These are phyloP conservation scores for Dendrolimus houi DNA, from an alignment of 2,888 invertebrate genomes.

Conservation along the genomic window DNA sequence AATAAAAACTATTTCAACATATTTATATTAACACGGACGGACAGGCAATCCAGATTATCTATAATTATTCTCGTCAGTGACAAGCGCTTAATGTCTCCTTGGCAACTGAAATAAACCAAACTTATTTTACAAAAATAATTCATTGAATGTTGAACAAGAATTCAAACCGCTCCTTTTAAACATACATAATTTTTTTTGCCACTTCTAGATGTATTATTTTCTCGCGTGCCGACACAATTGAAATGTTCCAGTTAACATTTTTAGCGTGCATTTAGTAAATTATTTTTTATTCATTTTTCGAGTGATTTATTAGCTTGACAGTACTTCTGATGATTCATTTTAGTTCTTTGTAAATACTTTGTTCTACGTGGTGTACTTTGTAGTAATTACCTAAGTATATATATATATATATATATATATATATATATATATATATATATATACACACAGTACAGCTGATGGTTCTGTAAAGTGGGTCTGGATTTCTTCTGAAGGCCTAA, in stretches of 20 bases:
- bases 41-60: not conserved
- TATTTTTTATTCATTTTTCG: not conserved
- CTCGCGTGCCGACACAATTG: not conserved
- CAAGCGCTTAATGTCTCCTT: not conserved
- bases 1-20: too few relatives aligned
- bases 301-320: not conserved
- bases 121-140: not conserved
- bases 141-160: not conserved
- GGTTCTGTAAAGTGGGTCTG: too few relatives aligned
- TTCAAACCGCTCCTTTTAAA: not conserved
- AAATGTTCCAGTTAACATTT: not conserved
- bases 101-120: not conserved
- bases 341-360: too few relatives aligned
- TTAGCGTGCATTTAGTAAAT: not conserved
- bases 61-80: not conserved
- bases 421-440: too few relatives aligned
- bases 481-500: too few relatives aligned
- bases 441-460: too few relatives aligned
- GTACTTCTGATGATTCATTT: too few relatives aligned
- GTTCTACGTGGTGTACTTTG: too few relatives aligned
- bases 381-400: too few relatives aligned
- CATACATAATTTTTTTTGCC: too few relatives aligned
- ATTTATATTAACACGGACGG: not conserved
- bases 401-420: too few relatives aligned
- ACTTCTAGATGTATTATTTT: not conserved